A percentile compares a stretch with the other conserved stretches of the same genome.
Evolutionary conservation across 2,888 invertebrate genomes (phyloP).

Genomic region (Apantesis nais): DNA sequence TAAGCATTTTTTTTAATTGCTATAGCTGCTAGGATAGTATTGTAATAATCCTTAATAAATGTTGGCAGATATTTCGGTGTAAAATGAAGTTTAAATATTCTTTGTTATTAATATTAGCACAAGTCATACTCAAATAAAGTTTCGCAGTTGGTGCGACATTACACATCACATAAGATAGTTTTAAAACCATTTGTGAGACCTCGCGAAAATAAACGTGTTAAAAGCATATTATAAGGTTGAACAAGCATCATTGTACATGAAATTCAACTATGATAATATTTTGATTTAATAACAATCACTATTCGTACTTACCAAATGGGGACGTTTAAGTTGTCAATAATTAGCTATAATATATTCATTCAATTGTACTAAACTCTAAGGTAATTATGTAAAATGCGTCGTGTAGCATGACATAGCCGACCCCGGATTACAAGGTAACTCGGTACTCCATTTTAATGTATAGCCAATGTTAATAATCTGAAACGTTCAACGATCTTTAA

Average conservation of each 20-base stretch:
- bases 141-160: background rate
- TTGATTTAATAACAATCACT: background rate
- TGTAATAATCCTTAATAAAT: background rate
- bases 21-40: background rate
- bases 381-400: constrained; percentile 4
- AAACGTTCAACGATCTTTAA: background rate
- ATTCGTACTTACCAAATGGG: background rate
- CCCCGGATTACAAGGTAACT: constrained; percentile 31
- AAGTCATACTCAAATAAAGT: background rate
- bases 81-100: background rate
- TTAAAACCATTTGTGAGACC: background rate
- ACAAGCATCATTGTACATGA: background rate
- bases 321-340: background rate
- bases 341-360: background rate
- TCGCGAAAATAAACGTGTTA: background rate
- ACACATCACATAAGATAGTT: background rate
- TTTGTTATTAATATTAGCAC: background rate
- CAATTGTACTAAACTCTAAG: background rate
- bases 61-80: background rate
- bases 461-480: background rate
- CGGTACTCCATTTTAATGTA: constrained; percentile 27
- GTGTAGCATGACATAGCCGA: constrained; percentile 44
- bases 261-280: background rate
- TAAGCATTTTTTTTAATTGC: background rate
- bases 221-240: background rate